phyloP scores from a whole-genome alignment of 2,113 vertebrate genomes.

The Hemiprocne comata region DNA sequence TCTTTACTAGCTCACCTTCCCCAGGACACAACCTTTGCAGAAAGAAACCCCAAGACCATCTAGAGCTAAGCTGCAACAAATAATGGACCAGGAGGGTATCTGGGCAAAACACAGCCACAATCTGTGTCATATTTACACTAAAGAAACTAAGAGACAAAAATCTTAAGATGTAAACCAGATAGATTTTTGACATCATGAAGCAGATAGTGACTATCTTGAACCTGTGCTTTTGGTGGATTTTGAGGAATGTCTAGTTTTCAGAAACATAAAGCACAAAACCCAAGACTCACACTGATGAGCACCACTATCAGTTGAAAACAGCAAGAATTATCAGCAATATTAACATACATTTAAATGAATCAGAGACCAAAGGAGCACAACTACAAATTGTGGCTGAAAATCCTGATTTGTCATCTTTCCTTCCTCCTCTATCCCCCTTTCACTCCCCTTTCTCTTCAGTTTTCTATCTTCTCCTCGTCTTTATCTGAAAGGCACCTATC shows the following conservation, averaged over 20 bases:
- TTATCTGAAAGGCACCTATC: slow-evolving; percentile 60
- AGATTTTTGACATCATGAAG: background rate
- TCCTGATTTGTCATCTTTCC: background rate
- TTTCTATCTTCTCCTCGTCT: slow-evolving; percentile 53
- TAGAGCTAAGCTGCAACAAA: background rate
- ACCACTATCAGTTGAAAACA: background rate
- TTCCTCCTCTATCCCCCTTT: background rate
- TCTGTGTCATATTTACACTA: background rate
- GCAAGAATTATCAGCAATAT: background rate
- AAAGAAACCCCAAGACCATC: background rate
- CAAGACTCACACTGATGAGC: background rate
- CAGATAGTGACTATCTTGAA: background rate
- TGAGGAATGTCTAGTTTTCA: background rate
- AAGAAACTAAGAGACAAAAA: background rate
- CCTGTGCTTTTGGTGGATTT: background rate
- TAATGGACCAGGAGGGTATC: background rate
- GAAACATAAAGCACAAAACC: background rate
- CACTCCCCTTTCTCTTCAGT: slow-evolving; percentile 36
- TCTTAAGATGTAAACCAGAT: background rate
- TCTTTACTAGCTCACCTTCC: background rate
- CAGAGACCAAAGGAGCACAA: background rate
- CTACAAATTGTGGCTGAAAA: background rate
- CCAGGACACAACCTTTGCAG: background rate
- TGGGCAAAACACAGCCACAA: background rate
- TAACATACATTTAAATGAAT: background rate